Evolutionary conservation across 2,888 invertebrate genomes (phyloP).

Genomic region (Drosophila greeni): DNA sequence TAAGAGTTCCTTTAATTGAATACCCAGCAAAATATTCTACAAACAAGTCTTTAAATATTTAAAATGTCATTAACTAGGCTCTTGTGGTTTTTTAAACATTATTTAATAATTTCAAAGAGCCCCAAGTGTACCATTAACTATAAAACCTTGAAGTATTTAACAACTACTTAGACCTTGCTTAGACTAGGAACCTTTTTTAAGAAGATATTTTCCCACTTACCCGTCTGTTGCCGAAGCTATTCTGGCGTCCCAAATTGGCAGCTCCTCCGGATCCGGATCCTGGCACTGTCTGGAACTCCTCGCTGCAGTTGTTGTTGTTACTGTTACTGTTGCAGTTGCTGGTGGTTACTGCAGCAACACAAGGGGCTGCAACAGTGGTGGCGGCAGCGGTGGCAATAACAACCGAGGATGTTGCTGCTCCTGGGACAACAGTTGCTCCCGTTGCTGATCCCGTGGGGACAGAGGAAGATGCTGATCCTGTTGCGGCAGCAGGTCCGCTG

Average conservation of each 20-base stretch:
- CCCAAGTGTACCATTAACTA: not conserved
- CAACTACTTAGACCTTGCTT: not conserved
- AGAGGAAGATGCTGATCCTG: constrained; percentile 23
- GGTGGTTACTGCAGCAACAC: constrained; percentile 9
- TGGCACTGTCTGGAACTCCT: constrained; percentile 32
- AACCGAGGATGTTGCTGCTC: constrained; percentile 13
- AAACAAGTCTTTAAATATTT: not conserved
- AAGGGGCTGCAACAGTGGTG: not conserved
- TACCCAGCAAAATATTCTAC: not conserved
- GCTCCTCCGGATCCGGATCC: constrained; percentile 27
- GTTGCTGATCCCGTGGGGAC: constrained; percentile 17
- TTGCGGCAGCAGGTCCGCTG: constrained; percentile 13
- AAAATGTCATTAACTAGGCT: not conserved
- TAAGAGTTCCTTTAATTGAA: not conserved
- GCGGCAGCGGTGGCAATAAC: not conserved
- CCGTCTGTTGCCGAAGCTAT: constrained; percentile 78
- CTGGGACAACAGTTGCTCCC: constrained; percentile 15
- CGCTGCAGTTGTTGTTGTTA: constrained; percentile 32
- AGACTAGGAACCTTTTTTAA: not conserved
- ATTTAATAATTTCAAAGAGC: not conserved
- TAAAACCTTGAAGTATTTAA: not conserved
- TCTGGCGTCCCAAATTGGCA: constrained; percentile 76
- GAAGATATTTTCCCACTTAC: constrained; percentile 66
- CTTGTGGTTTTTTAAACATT: not conserved
- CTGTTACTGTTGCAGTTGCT: constrained; percentile 28